Base-by-base conservation (phyloP, 2,113 vertebrate genomes). In the Python bivittatus region DNA sequence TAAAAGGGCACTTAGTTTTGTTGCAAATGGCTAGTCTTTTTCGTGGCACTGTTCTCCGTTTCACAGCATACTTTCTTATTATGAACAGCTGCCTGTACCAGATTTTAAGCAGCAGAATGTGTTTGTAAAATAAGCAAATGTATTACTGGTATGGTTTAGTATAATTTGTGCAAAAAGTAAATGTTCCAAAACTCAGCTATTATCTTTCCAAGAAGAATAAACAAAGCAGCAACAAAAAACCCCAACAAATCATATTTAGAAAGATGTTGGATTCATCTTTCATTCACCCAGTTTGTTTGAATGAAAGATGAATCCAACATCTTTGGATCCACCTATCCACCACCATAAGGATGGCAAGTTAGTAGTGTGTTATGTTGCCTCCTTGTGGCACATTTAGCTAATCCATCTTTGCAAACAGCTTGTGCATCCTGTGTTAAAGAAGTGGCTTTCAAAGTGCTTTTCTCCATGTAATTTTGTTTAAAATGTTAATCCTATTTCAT, bases 301-400 rank as follows among this genome's bases (percentile, higher is more conserved):
- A 38, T 22, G 3, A 60, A 58, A 58, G 27, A 42, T 4, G 17
- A 2, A 86, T 22, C 1, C 12, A 22, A 27, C 60, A 27, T 54
- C 8, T n/a, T 42, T 84, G n/a, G 57, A 56, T 22, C 29, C n/a
- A n/a, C n/a, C n/a, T n/a, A n/a, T 84, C 13, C 57, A n/a, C 0
- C 13, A 48, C 15, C 4, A 8, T 22, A 4, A 33, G 33, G 6
- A 29, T 79, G 42, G 15, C 42, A 64, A 58, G 38, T 33, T 68
- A 58, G 54, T 42, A n/a, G 9, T 83, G 27, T 54, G 52, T 83
- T 89, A 13, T 93, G 94, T 93, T 94, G 96, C 84, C 94, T 96
- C 57, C 94, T 92, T 87, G 89, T 96, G 97, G 96, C 87, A 57
- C 1, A 13, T 38, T 42, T 86, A 6, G 13, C 91, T 85, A 93